Percentiles rank a stretch among this genome's conserved stretches.
These are phyloP conservation scores for Drosophila diplacantha DNA, from an alignment of 2,888 invertebrate species.

Conservation along the genomic window DNA sequence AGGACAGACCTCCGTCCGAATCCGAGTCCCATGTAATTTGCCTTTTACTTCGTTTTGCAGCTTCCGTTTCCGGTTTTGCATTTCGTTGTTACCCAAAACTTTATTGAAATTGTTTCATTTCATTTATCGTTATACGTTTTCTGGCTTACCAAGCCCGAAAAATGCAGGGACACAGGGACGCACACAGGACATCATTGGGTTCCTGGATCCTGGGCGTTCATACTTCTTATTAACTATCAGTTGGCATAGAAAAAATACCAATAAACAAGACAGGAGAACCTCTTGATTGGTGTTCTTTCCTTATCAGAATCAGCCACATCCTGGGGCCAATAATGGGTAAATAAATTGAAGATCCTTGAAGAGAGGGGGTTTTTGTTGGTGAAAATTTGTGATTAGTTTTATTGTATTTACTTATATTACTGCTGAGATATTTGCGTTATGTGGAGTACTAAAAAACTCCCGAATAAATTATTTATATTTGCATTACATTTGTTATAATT, in stretches of 20 bases:
- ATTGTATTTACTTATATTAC: too few species aligned
- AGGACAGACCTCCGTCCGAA: constrained; percentile 18
- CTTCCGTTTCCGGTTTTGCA: constrained; percentile 61
- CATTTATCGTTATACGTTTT: constrained; percentile 64
- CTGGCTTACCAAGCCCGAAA: constrained; percentile 35
- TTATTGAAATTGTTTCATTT: constrained; percentile 69
- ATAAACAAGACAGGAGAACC: neutral
- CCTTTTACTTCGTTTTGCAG: constrained; percentile 63
- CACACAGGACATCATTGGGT: constrained; percentile 21
- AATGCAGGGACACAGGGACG: constrained; percentile 1
- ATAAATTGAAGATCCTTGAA: constrained; percentile 4
- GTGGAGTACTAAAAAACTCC: too few species aligned
- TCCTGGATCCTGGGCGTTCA: constrained; percentile 4
- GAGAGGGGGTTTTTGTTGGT: too few species aligned
- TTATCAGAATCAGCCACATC: constrained; percentile 25
- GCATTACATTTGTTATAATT: neutral
- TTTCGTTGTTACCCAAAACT: constrained; percentile 57
- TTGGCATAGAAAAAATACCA: neutral
- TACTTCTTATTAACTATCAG: constrained; percentile 50
- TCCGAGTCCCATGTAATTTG: constrained; percentile 63
- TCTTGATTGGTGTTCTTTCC: constrained; percentile 48
- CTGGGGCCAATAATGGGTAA: constrained; percentile 35
- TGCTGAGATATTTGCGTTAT: too few species aligned
- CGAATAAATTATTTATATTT: neutral
- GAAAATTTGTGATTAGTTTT: too few species aligned